phyloP scores from a whole-genome alignment of 2,797 vertebrate species.

The Rhynchonycteris naso region DNA sequence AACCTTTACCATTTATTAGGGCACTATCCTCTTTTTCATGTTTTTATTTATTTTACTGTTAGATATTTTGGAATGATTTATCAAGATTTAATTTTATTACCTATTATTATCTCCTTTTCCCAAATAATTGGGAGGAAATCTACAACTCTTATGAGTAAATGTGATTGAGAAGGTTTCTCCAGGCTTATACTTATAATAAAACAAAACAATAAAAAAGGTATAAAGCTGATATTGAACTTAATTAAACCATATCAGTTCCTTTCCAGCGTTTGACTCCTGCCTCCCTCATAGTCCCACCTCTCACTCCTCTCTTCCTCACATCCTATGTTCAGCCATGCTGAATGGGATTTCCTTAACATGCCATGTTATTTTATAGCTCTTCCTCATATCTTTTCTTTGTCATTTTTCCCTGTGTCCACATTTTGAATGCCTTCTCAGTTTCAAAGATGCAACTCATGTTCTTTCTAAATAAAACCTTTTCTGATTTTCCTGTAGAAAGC shows the following conservation, averaged over 20 bases:
- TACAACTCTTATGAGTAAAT: neutral
- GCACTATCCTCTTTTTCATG: neutral
- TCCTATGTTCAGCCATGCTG: neutral
- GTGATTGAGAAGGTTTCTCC: neutral
- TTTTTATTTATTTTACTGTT: slow-evolving; percentile 52
- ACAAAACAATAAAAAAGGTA: neutral
- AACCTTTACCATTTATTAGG: neutral
- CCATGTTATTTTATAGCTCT: neutral
- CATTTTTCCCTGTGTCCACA: neutral
- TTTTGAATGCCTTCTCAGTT: slow-evolving; percentile 4
- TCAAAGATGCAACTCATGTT: neutral
- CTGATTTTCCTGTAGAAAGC: slow-evolving; percentile 5
- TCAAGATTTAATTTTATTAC: neutral
- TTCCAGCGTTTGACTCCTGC: neutral
- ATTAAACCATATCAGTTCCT: neutral
- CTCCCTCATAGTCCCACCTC: neutral
- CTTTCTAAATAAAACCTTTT: neutral
- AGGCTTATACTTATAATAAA: slow-evolving; percentile 17
- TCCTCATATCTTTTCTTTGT: neutral
- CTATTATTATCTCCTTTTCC: neutral
- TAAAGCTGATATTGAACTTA: neutral
- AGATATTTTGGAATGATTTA: slow-evolving; percentile 17
- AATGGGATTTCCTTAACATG: neutral
- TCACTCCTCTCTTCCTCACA: neutral
- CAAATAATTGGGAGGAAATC: neutral